Conservation (phyloP, 2,888 invertebrate genomes). For the Philhelius pedissequus region DNA sequence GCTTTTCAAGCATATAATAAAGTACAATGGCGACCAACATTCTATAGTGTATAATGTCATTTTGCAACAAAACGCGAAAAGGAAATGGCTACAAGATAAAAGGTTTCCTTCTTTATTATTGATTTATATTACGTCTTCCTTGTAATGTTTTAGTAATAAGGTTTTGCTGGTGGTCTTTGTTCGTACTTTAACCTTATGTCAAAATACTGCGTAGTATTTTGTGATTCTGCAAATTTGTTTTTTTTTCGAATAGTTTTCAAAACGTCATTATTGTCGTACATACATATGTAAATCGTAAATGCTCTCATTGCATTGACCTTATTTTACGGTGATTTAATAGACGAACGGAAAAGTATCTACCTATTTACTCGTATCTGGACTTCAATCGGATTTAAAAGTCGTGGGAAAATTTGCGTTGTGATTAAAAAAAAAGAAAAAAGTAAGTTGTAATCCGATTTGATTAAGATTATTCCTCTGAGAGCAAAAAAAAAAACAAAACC, state of each 20-base stretch:
- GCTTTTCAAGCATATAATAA: slow-evolving; percentile 26
- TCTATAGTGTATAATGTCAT: slow-evolving; percentile 55
- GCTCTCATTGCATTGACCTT: slow-evolving; percentile 60
- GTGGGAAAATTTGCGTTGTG: slow-evolving; percentile 7
- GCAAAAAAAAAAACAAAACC: background rate
- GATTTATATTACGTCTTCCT: slow-evolving; percentile 30
- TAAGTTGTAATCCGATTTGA: slow-evolving; percentile 7
- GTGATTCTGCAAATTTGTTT: background rate
- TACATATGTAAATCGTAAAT: slow-evolving; percentile 64
- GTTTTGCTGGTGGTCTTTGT: slow-evolving; percentile 8
- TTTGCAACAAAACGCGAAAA: slow-evolving; percentile 43
- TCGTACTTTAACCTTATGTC: background rate
- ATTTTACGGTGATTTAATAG: slow-evolving; percentile 30
- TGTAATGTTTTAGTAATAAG: background rate
- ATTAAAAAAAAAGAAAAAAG: background rate
- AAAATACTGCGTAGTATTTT: slow-evolving; percentile 35
- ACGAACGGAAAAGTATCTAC: background rate
- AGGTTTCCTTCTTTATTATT: slow-evolving; percentile 44
- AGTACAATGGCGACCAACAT: slow-evolving; percentile 64
- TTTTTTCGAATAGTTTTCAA: background rate
- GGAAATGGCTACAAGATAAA: slow-evolving; percentile 29
- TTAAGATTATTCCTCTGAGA: background rate
- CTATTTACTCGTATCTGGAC: background rate
- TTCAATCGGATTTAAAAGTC: background rate
- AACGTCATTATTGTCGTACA: slow-evolving; percentile 23